phyloP scores from a whole-genome alignment of 1,140 invertebrate species.

The Drosophila fuyamai region DNA sequence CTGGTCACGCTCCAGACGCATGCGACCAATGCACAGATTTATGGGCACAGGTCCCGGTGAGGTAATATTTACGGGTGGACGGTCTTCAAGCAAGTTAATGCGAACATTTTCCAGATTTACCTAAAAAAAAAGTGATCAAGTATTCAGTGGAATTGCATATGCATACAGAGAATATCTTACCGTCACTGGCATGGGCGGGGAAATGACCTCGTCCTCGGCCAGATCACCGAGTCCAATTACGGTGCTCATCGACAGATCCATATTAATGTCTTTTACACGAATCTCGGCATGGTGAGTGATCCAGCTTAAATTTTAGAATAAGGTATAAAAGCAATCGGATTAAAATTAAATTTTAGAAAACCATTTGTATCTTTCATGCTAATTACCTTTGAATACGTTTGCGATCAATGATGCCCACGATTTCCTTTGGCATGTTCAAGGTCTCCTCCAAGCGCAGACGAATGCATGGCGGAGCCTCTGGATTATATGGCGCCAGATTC shows the following conservation, averaged over 20 bases:
- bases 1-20: conserved; percentile 88
- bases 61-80: conserved; percentile 92
- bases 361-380: no score
- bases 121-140: conserved; percentile 83
- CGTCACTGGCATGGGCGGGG: conserved; percentile 91
- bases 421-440: conserved; percentile 78
- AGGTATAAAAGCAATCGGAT: no score
- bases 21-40: conserved; percentile 89
- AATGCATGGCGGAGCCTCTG: conserved; percentile 86
- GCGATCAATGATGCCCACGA: conserved; percentile 71
- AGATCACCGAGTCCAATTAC: conserved; percentile 92
- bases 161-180: conserved; percentile 84
- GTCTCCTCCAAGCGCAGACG: conserved; percentile 88
- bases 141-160: neutral
- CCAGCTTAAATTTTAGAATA: conserved; percentile 69
- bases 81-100: conserved; percentile 91
- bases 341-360: no score
- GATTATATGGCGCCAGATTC: conserved; percentile 87
- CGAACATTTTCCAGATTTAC: conserved; percentile 89
- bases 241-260: conserved; percentile 92
- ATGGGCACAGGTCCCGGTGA: conserved; percentile 92
- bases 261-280: conserved; percentile 88
- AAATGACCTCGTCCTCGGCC: conserved; percentile 93
- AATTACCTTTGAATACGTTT: conserved; percentile 77
- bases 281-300: conserved; percentile 87